Conservation (phyloP, 2,888 invertebrate species). For the Aleiodes alternator region DNA sequence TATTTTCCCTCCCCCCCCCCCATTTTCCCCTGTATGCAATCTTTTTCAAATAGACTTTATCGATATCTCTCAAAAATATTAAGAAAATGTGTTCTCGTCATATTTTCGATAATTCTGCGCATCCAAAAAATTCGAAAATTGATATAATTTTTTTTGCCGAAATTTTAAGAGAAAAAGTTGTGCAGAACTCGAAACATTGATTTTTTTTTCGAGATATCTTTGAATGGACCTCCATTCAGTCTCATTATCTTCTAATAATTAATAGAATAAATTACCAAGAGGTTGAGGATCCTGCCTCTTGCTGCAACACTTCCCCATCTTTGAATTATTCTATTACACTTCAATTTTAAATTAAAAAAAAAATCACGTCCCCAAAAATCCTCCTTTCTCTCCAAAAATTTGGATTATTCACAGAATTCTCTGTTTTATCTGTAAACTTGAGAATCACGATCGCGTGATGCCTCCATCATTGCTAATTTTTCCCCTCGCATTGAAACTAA, state of each 20-base stretch:
- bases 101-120: no score
- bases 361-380: slow-evolving; percentile 24
- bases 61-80: no score
- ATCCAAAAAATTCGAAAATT: no score
- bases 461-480: slow-evolving; percentile 51
- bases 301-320: slow-evolving; percentile 93
- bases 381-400: slow-evolving; percentile 15
- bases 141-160: no score
- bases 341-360: slow-evolving; percentile 24
- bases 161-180: no score
- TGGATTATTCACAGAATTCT: slow-evolving; percentile 34
- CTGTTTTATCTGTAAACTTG: slow-evolving; percentile 54
- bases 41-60: no score
- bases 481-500: slow-evolving; percentile 26
- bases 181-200: no score
- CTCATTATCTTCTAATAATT: neutral
- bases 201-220: slow-evolving; percentile 11
- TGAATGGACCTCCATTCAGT: neutral
- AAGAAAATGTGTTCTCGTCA: no score
- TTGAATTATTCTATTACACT: slow-evolving; percentile 46
- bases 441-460: slow-evolving; percentile 46
- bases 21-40: no score
- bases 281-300: slow-evolving; percentile 87
- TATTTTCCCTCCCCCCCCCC: no score
- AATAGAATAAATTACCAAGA: slow-evolving; percentile 75